Evolutionary conservation across 2,888 invertebrate genomes (phyloP).

Genomic region (Xylocampa areola): DNA sequence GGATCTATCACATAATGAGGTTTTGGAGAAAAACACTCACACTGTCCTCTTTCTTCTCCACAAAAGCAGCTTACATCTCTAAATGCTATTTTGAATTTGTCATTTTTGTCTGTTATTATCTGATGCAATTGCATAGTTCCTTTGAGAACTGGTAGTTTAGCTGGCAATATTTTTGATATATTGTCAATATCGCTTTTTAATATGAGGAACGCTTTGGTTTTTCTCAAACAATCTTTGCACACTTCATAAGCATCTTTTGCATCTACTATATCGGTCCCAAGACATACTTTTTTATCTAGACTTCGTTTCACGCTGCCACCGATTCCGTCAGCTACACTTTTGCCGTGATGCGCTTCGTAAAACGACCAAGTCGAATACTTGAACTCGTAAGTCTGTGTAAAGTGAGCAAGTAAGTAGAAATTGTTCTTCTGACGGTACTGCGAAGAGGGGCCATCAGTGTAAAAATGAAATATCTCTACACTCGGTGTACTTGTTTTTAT

Average conservation of each 20-base stretch:
- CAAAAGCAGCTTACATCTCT: constrained; percentile 32
- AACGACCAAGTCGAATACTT: constrained; percentile 17
- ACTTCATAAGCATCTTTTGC: constrained; percentile 23
- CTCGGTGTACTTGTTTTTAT: constrained; percentile 13
- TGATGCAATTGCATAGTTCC: constrained; percentile 14
- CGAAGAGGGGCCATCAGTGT: constrained; percentile 16
- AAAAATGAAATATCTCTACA: constrained; percentile 24
- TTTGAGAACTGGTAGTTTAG: constrained; percentile 6
- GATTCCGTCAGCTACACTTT: constrained; percentile 24
- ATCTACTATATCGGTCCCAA: constrained; percentile 24
- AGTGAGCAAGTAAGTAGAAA: constrained; percentile 13
- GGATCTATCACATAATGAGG: constrained; percentile 10
- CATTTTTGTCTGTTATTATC: constrained; percentile 11
- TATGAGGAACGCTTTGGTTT: constrained; percentile 6
- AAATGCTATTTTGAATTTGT: constrained; percentile 12
- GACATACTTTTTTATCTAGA: constrained; percentile 21
- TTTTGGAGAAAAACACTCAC: constrained; percentile 30
- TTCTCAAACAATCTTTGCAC: constrained; percentile 4
- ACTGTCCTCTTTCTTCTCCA: constrained; percentile 21
- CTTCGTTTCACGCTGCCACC: constrained; percentile 20
- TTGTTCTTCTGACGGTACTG: constrained; percentile 28
- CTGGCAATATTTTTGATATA: constrained; percentile 9
- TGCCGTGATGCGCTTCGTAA: constrained; percentile 19
- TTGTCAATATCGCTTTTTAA: constrained; percentile 10
- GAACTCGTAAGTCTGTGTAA: constrained; percentile 9